Base-by-base conservation (phyloP, 1,140 invertebrate genomes). In the Solenopsis fugax region DNA sequence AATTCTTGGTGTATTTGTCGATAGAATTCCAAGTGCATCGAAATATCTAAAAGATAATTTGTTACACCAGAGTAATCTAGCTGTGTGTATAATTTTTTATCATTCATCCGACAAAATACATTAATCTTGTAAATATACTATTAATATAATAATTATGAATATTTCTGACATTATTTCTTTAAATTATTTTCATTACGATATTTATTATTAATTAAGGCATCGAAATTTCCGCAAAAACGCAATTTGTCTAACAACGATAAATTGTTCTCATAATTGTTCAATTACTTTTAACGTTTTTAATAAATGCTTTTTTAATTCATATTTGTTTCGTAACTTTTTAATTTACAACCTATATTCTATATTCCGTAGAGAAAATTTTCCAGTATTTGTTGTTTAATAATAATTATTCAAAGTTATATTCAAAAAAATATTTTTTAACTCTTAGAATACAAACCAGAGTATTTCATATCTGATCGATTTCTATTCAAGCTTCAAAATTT, bases 81-180 rank as follows among this genome's bases (percentile, higher is more conserved):
- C 16, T 72, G 24, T 45, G 37, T 48, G 16, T 60, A 2, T 7
- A 4, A 41, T 41, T 75, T 75, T 50, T 29, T 21, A n/a, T 29
- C 10, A 73, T 60, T 82, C 18, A 24, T 84, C 48, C 5, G 45
- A 75, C 54, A 50, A 60, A 52, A 71, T 5, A 48, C 10, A 45
- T 67, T n/a, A 81, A 34, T 16, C 21, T 48, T 50, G 48, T 18
- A 21, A 60, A 18, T 75, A 73, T 37, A 58, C 45, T 60, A 73
- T 5, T 84, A 84, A 60, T 75, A 73, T 9, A 84, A 67, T 80
- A 80, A 84, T 84, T 50, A 75, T 29, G 24, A 62, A 60, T 73
- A 84, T 18, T 64, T 75, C 13, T 54, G 16, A 84, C 75, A 84
- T 75, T 75, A 45, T 81, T 82, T 45, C 60, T 6, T 71, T 58